Evolutionary conservation across 2,797 vertebrate genomes (phyloP), one percentile per base, ranked within the genome.

Genomic region (Carcharodon carcharias): DNA sequence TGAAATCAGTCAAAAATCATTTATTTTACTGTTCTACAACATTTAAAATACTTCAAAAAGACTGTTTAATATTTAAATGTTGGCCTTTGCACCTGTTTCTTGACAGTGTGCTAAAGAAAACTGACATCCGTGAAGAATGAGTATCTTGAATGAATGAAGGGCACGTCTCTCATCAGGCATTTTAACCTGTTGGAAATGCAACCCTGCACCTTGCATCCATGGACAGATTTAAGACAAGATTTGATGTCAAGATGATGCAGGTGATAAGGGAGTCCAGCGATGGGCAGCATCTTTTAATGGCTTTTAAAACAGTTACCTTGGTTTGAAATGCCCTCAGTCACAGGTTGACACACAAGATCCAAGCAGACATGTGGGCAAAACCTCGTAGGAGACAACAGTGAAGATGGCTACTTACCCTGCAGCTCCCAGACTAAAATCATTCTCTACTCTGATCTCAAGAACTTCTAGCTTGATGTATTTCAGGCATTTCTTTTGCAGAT

Each of bases 1-100:
- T 94, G 12, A 95, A 95, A 71, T 16, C 26, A 69, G 50, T 95
- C 94, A 95, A 95, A 71, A 95, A 95, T 95, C 45, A 54, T 95
- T 95, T 73, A 95, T 95, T 95, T 73, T 95, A 56, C 45, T 58
- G 50, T 56, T 77, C 16, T 73, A 69, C 18, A 54, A 28, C 94
- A 95, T 77, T 95, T 95, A 23, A 92, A n/a, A 77, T 71, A 95
- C 28, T 73, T 56, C 67, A 40, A 92, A 26, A 67, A 94, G 9
- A 28, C 65, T 56, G 58, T 61, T 91, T 61, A 61, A 58, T 89
- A 56, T 89, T 56, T 56, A 89, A 89, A 58, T 89, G 54, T 61
- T 91, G 58, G 56, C 56, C 31, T 14, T 71, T 54, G 69, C 67
- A 73, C 12, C 7, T 95, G 94, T 6, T 95, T 73, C 28, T 73